Evolutionary conservation across 2,113 vertebrate genomes (phyloP), one percentile per base, ranked within the genome.

Genomic region (Ophthalmolycus amberensis): DNA sequence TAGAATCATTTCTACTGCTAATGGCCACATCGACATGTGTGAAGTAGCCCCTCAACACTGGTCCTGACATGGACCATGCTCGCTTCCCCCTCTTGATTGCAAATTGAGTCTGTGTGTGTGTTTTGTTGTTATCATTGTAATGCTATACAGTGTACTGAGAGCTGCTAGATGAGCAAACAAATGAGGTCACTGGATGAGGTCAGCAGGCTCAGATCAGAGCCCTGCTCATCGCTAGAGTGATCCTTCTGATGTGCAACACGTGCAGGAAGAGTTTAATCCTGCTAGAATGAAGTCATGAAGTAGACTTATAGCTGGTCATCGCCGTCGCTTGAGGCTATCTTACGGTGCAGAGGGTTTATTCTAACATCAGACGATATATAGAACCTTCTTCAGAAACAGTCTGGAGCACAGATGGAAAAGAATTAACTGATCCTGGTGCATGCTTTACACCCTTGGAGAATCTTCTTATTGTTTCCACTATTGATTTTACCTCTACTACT

Each of bases 111-210:
- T 25, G 42, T 44, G 58, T 62, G 56, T 66, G 34, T 27, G 56
- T 73, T 82, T 74, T 42, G 74, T 40, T 80, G 72, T 85, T 70
- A 27, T 54, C 48, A 11, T 63, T 86, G 90, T 83, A 86, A 77
- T 44, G 70, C 37, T 75, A 71, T 76, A 42, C 58, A 54, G 72
- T 58, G 32, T 52, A 3, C 67, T 27, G 18, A 75, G 38, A 56
- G 72, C 74, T 46, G 64, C 66, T 71, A 44, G 85, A 80, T 83
- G 84, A 85, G 88, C 73, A 82, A 85, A 87, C 78, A 42, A 2
- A 67, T 92, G 87, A 88, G 62, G 87, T 92, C 87, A 87, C 58
- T 14, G 71, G 77, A 79, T 91, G 89, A 90, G 71, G 79, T 92
- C 88, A 92, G 86, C 54, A 12, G 68, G 46, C 72, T 67, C 50